Evolutionary conservation across 2,888 invertebrate species (phyloP), one percentile per base, ranked within the genome.

Genomic region (Cheilosia variabilis): DNA sequence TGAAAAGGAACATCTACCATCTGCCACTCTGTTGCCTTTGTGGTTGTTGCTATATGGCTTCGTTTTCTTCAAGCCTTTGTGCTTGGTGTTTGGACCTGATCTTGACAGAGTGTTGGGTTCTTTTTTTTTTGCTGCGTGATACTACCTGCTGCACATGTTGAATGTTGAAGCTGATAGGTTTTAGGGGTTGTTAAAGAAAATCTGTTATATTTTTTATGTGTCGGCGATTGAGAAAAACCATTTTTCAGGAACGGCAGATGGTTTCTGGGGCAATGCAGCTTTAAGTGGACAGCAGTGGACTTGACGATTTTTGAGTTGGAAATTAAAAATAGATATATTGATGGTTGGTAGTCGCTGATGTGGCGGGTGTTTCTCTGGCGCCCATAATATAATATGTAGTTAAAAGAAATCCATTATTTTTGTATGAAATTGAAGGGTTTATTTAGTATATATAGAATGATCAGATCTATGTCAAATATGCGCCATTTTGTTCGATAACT

Each of bases 101-200:
- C 76, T 65, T 76, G 76, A 60, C 50, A 53, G 57, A 58, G 57
- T 65, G 65, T 81, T 75, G 31, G 31, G 52, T 24, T n/a, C 5
- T 79, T 79, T 79, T 79, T 52, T 55, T 17, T 27, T n/a, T n/a
- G n/a, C 60, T 22, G 37, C 13, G 31, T 19, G 37, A 52, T 15
- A 52, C 52, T 82, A 82, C 71, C 82, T 78, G 78, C 37, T 82
- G 82, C 78, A 82, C 82, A 82, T 82, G 82, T 82, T 78, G 72
- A 72, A 72, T 72, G 82, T 27, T 66, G 78, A 31, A 9, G 31
- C 9, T 31, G 22, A 52, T 37, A 37, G 37, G 52, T 52, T 52
- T 24, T 52, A 72, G 60, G 78, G 78, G 82, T 66, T 77, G 71
- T 24, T 65, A 4, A 34, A 50, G 68, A 52, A 78, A 82, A 82